Base-by-base conservation (phyloP, 2,113 vertebrate species). In the Mus spicilegus region DNA sequence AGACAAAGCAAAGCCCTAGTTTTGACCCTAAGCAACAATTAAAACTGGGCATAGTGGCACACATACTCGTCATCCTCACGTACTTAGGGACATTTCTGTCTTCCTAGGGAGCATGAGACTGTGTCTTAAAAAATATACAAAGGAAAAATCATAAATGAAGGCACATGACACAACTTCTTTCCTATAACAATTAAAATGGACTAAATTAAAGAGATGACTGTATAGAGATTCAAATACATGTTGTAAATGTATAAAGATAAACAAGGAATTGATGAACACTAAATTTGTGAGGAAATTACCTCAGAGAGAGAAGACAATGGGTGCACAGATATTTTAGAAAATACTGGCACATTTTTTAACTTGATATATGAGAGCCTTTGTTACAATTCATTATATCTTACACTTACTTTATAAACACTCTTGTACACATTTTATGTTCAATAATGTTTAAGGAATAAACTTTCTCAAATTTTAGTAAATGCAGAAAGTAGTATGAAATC, bases 181-280 rank as follows among this genome's bases (percentile, higher is more conserved):
- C 54, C 39, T 69, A 69, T 85, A 73, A 89, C 75, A 2, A 87
- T 81, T 87, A 88, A 89, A 56, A 12, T 58, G 11, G 33, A 11
- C 28, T 92, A 94, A 90, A 58, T 14, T 84, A 91, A 92, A 81
- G 14, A 86, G 11, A 86, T 73, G 10, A 63, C 36, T 76, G 3
- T 33, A 9, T 61, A 80, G 19, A 28, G 12, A 84, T 80, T 51
- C 5, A 94, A 82, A 72, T 12, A 9, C 28, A 67, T 87, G 17
- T 28, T 14, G 33, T 94, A 54, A 96, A 81, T 49, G 0, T 87
- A 72, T 42, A 58, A 63, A 94, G 51, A 93, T 91, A 94, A 86
- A 14, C 22, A 87, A 87, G 6, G 26, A 28, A 87, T 49, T 54
- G 8, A 65, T 22, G 78, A 85, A 69, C 24, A 63, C 20, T 84